These are phyloP conservation scores for Adelphocoris suturalis DNA, from an alignment of 2,888 invertebrate genomes.

Conservation along the genomic window DNA sequence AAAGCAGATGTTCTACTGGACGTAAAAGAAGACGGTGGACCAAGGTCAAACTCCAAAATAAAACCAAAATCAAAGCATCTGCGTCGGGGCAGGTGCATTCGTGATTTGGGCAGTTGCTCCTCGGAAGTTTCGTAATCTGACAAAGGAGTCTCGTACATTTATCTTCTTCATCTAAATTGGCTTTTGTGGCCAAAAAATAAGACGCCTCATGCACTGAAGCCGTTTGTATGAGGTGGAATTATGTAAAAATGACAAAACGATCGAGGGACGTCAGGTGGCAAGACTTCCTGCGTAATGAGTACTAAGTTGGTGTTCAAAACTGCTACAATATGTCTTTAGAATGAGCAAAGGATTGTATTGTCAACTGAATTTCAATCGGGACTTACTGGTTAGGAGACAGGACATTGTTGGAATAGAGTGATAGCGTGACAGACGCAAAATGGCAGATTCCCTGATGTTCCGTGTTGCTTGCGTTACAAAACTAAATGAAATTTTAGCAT, in stretches of 20 bases:
- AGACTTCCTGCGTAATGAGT: background rate
- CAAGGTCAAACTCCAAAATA: slow-evolving; percentile 51
- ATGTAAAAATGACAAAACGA: background rate
- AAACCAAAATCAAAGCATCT: slow-evolving; percentile 61
- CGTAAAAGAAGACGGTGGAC: background rate
- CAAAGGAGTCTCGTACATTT: slow-evolving; percentile 6
- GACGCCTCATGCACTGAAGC: background rate
- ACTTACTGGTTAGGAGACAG: no score
- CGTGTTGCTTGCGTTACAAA: no score
- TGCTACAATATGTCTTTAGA: background rate
- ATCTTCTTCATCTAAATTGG: slow-evolving; percentile 52
- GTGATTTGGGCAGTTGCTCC: slow-evolving; percentile 56
- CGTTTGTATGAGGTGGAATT: background rate
- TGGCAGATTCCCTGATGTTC: background rate
- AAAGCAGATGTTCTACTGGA: slow-evolving; percentile 2
- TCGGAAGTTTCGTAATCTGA: slow-evolving; percentile 28
- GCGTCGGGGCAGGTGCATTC: slow-evolving; percentile 48
- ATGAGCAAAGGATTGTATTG: background rate
- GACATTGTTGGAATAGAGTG: no score
- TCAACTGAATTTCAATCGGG: background rate
- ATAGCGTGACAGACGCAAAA: no score
- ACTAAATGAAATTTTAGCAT: no score
- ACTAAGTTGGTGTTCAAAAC: background rate
- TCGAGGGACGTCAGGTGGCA: background rate
- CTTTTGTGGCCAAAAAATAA: slow-evolving; percentile 28